Conservation (phyloP, 2,888 invertebrate species). For the Dasysyrphus tricinctus region DNA sequence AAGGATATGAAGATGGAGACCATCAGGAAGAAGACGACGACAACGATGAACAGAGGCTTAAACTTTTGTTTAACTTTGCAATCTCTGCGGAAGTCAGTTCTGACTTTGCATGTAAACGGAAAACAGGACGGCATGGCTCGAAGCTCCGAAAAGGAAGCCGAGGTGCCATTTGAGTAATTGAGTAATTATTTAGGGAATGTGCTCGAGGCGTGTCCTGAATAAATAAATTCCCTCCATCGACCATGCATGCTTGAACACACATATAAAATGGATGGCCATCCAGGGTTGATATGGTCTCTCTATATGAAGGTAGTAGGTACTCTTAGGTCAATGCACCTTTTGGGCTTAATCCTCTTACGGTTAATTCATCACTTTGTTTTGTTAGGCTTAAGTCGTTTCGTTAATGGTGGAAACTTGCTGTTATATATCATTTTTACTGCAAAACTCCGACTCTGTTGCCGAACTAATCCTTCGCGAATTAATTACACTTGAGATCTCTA, state of each 20-base stretch:
- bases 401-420: conserved; percentile 54
- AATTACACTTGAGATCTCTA: conserved; percentile 56
- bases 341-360: conserved; percentile 1
- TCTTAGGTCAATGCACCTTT: conserved; percentile 37
- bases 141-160: conserved; percentile 22
- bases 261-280: background rate
- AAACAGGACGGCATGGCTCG: conserved; percentile 17
- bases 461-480: conserved; percentile 57
- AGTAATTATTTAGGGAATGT: conserved; percentile 66
- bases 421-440: conserved; percentile 65
- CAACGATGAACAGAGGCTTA: conserved; percentile 9
- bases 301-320: too few species aligned
- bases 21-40: background rate
- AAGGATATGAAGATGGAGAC: background rate
- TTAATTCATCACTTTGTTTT: conserved; percentile 50
- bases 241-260: conserved; percentile 24
- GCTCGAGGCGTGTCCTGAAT: conserved; percentile 59
- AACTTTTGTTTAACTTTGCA: conserved; percentile 71
- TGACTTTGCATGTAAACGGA: conserved; percentile 35
- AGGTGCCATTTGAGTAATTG: conserved; percentile 70
- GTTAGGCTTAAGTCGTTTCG: conserved; percentile 49
- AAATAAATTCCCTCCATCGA: conserved; percentile 43
- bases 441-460: conserved; percentile 9
- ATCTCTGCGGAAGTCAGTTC: conserved; percentile 59
- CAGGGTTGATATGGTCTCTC: background rate